Percentiles rank a stretch among this genome's conserved stretches.
phyloP scores from a whole-genome alignment of 92 coral and sea anemone genomes.

The Epizoanthus fatuus region DNA sequence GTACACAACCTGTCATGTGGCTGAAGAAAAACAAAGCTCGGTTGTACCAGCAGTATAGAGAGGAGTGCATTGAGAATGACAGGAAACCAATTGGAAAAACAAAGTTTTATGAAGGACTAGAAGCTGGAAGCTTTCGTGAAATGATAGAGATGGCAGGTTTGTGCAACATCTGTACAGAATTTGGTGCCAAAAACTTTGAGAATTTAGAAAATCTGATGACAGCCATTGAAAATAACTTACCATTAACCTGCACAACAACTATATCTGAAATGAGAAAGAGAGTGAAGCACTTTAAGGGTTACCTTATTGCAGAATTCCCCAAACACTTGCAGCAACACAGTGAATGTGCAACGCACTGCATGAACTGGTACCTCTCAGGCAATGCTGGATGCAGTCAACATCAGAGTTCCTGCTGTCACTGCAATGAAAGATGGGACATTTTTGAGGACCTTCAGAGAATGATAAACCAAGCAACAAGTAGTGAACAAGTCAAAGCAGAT shows the following conservation, averaged over 20 bases:
- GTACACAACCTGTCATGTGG: constrained; percentile 53
- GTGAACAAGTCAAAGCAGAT: neutral
- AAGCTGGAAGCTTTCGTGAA: constrained; percentile 45
- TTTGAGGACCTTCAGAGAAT: neutral
- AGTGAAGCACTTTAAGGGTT: constrained; percentile 45
- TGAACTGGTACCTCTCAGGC: constrained; percentile 57
- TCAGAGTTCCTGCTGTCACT: constrained; percentile 23
- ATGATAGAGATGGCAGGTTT: constrained; percentile 54
- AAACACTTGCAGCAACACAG: constrained; percentile 38
- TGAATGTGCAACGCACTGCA: constrained; percentile 67
- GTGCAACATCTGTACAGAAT: constrained; percentile 52
- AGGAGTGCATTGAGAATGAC: constrained; percentile 38
- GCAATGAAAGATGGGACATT: constrained; percentile 31
- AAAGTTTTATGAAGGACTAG: constrained; percentile 30
- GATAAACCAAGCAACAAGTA: constrained; percentile 21
- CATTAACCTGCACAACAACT: neutral
- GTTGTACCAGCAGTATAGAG: constrained; percentile 27
- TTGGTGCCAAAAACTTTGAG: constrained; percentile 47
- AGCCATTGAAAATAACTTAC: neutral
- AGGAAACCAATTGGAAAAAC: constrained; percentile 39
- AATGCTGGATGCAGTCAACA: constrained; percentile 44
- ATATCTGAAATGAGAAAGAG: constrained; percentile 19
- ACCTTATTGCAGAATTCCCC: constrained; percentile 56
- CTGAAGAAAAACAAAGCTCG: constrained; percentile 52
- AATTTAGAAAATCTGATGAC: constrained; percentile 12